Base-by-base conservation (phyloP, 2,888 invertebrate species). In the Drosophila mayaguana region DNA sequence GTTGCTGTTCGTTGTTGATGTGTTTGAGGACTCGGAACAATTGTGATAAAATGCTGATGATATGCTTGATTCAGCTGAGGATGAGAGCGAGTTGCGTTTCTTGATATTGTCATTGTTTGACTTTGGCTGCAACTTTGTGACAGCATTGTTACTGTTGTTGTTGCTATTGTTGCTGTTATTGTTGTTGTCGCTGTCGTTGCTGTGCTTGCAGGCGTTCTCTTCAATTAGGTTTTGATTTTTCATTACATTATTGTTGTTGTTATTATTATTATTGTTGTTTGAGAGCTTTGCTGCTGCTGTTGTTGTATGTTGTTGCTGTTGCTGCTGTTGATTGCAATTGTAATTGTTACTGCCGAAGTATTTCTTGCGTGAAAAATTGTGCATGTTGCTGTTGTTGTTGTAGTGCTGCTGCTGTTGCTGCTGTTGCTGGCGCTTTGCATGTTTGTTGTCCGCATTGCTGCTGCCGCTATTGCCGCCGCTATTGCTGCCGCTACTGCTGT, bases 191-290 rank as follows among this genome's bases (percentile, higher is more conserved):
- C 36, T 65, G 43, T 68, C 63, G 53, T 55, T 68, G 55, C 28
- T 60, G 5, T 32, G n/a, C 20, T 77, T 77, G 60, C 62, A 43
- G 40, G 55, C 65, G 5, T 36, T 45, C 25, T 77, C 78, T 14
- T 56, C 71, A 36, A 55, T 46, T 18, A 74, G 66, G 59, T 87
- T 87, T 72, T 87, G 81, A 74, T 90, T 89, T 63, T 90, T 87
- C 20, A 78, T 75, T 18, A 74, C 14, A 28, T 60, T 42, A 61
- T 72, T 82, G 20, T 83, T 88, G 64, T 61, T 80, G 57, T 75
- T 78, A 40, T 80, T 40, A 59, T 73, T 81, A 20, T 83, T 87
- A 63, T 57, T 81, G 56, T 75, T 79, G 38, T 78, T 69, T 22
- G 54, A 59, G 5, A 54, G 40, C 34, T 63, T 63, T 42, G 32